Evolutionary conservation across 2,888 invertebrate species (phyloP).

Genomic region (Eupithecia abbreviata): DNA sequence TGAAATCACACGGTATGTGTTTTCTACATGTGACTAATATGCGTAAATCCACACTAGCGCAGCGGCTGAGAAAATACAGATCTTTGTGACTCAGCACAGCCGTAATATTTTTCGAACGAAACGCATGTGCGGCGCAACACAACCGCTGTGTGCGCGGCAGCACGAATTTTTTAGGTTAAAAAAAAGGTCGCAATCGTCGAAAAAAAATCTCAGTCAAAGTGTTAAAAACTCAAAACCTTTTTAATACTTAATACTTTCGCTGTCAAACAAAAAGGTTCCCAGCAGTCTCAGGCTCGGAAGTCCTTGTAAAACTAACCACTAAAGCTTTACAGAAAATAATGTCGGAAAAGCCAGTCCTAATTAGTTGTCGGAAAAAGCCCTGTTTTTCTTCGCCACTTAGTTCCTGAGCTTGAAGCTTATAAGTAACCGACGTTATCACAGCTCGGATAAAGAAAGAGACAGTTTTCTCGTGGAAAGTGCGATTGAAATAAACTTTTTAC

Average conservation of each 20-base stretch:
- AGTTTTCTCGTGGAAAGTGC: constrained; percentile 47
- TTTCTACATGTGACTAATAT: no score
- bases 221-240: neutral
- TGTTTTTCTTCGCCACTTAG: constrained; percentile 30
- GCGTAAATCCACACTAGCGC: no score
- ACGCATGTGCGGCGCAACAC: no score
- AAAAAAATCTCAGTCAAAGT: no score
- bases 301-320: constrained; percentile 21
- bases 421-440: constrained; percentile 30
- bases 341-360: constrained; percentile 17
- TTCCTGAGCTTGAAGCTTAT: constrained; percentile 17
- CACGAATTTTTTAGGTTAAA: no score
- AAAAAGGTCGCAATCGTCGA: no score
- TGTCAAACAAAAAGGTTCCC: neutral
- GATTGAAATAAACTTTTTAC: neutral
- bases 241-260: neutral
- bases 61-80: no score
- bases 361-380: constrained; percentile 26
- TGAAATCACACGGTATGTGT: no score
- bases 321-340: constrained; percentile 15
- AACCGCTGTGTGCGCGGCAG: no score
- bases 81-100: no score
- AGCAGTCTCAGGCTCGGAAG: constrained; percentile 3
- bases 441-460: constrained; percentile 59
- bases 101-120: no score